Percentiles rank a stretch among this genome's conserved stretches.
phyloP scores from a whole-genome alignment of 2,113 vertebrate species.

The Rhea americana region DNA sequence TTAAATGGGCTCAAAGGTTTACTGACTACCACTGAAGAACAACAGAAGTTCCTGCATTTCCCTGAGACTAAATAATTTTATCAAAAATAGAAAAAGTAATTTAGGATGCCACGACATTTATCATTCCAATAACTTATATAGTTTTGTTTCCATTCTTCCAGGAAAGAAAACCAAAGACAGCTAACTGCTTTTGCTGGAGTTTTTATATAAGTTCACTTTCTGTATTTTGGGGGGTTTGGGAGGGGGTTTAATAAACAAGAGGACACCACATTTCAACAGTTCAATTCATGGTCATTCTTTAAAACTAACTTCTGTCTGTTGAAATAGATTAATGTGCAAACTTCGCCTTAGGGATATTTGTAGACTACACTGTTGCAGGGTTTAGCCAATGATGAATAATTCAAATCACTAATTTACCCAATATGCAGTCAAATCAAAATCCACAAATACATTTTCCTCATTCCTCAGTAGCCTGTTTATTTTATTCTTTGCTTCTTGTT shows the following conservation, averaged over 20 bases:
- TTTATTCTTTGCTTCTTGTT: neutral
- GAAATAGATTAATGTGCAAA: neutral
- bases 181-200: neutral
- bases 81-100: too few relatives aligned
- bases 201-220: neutral
- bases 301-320: neutral
- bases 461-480: neutral
- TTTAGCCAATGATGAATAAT: neutral
- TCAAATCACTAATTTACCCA: constrained; percentile 3
- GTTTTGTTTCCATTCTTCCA: neutral
- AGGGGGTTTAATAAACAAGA: neutral
- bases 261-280: neutral
- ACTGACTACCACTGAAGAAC: neutral
- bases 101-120: neutral
- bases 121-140: neutral
- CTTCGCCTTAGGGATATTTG: constrained; percentile 6
- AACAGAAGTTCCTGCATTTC: neutral
- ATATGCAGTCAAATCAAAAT: neutral
- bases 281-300: neutral
- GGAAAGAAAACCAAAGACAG: neutral
- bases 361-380: neutral
- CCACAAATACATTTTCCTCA: neutral
- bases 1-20: neutral
- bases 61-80: neutral
- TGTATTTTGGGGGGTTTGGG: too few relatives aligned